phyloP scores from a whole-genome alignment of 2,113 vertebrate species.

The Lophius piscatorius region DNA sequence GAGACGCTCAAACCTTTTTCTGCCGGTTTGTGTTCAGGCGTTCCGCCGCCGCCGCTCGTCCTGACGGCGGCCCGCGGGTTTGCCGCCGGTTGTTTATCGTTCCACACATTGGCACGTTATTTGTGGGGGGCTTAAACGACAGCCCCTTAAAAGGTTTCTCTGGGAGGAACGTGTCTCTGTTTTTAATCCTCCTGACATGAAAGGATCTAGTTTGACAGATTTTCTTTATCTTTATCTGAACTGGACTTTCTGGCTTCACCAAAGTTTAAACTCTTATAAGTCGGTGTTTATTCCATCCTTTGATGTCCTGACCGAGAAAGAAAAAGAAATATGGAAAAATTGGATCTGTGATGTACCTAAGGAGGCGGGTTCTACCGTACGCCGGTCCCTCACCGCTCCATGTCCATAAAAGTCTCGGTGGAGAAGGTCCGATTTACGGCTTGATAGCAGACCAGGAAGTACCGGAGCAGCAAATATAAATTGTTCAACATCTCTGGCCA shows the following conservation, averaged over 20 bases:
- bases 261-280: too few species aligned
- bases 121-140: constrained; percentile 19
- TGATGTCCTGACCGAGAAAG: too few species aligned
- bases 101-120: constrained; percentile 17
- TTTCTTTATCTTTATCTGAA: too few species aligned
- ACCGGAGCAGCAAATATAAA: constrained; percentile 2
- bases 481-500: constrained; percentile 20
- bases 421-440: neutral
- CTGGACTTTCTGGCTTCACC: too few species aligned
- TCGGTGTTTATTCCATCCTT: too few species aligned
- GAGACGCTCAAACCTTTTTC: constrained; percentile 33
- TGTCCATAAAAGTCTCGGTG: neutral
- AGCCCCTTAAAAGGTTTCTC: too few species aligned
- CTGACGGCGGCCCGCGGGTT: constrained; percentile 17
- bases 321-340: too few species aligned
- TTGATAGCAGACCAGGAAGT: constrained; percentile 9
- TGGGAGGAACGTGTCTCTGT: constrained; percentile 10
- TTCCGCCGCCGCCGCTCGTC: constrained; percentile 24
- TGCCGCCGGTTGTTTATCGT: constrained; percentile 26
- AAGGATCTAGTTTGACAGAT: too few species aligned
- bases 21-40: constrained; percentile 42
- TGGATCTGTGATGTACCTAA: too few species aligned
- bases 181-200: constrained; percentile 7
- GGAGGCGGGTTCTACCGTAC: too few species aligned
- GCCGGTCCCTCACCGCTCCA: too few species aligned